Evolutionary conservation across 2,113 vertebrate genomes (phyloP), one percentile per base, ranked within the genome.

Genomic region (Spilogale gracilis): DNA sequence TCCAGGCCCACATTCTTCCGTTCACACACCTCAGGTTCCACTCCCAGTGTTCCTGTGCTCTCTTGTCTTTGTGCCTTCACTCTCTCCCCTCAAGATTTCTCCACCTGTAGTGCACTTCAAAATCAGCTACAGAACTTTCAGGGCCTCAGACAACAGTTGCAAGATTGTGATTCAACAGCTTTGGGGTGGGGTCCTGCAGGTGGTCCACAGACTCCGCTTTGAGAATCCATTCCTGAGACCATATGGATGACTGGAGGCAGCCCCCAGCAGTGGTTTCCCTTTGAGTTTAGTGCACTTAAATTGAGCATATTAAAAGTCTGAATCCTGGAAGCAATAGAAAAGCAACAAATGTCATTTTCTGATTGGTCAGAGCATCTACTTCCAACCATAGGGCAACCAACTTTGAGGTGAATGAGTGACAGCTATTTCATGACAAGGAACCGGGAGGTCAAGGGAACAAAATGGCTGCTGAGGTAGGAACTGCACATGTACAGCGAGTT

Each of bases 241-340:
- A 45, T 20, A 6, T 21, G 61, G 85, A 27, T 67, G 54, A 45
- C 60, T 74, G 38, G 48, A 3, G 13, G 73, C 9, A 60, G 13
- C 38, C 50, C n/a, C 5, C 30, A 96, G 73, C 21, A 7, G 43
- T 83, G 23, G 38, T 67, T 93, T 48, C 14, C 52, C 54, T 82
- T 54, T 56, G 20, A 71, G 11, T 45, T 96, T 83, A 85, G 9
- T 20, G 7, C 48, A 93, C 50, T 82, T 76, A 92, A 89, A 86
- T 45, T 91, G 16, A 78, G 2, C 56, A 30, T 69, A 25, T 45
- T 97, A 65, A 90, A 96, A 90, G 48, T 91, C 80, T 78, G 52
- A 96, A 89, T 84, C 25, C 13, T 48, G 56, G 74, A 58, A 63
- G 63, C 30, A 87, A 50, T 54, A 63, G 52, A 93, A 95, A 76